phyloP scores from a whole-genome alignment of 2,113 vertebrate genomes.

The Dolichotis patagonum region DNA sequence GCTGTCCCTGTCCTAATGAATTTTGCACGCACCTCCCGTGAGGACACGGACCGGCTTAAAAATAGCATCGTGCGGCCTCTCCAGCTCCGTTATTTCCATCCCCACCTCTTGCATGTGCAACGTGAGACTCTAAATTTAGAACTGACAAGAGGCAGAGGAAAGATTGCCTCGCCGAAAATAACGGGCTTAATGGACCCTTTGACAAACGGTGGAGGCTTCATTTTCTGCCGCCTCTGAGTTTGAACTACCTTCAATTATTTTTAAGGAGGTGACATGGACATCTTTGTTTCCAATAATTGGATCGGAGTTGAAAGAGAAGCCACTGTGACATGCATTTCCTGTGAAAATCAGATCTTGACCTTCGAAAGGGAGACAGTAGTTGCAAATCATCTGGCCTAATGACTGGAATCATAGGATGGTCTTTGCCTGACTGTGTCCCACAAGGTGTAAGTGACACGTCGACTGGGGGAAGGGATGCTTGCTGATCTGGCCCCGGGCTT shows the following conservation, averaged over 20 bases:
- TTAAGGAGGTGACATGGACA: not conserved
- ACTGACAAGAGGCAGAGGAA: not conserved
- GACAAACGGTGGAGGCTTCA: slow-evolving; percentile 5
- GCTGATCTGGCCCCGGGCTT: not conserved
- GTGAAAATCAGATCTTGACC: not conserved
- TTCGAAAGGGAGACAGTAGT: not conserved
- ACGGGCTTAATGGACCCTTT: slow-evolving; percentile 66
- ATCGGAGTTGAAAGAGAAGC: not conserved
- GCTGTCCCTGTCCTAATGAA: not conserved
- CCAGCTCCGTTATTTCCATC: slow-evolving; percentile 2
- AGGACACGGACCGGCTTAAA: slow-evolving; percentile 38
- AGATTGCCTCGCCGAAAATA: slow-evolving; percentile 73
- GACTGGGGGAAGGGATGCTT: accelerated
- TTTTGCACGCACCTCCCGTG: not conserved
- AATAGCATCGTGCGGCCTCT: not conserved
- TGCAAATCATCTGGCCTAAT: not conserved
- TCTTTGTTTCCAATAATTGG: not conserved
- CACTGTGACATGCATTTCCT: not conserved
- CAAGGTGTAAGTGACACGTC: accelerated
- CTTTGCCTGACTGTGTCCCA: not conserved
- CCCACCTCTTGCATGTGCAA: not conserved
- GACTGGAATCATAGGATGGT: accelerated
- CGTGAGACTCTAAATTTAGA: slow-evolving; percentile 64
- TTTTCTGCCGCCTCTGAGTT: not conserved
- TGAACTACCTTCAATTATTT: not conserved